Base-by-base conservation (phyloP, 2,797 vertebrate species). In the Gastrophryne carolinensis region DNA sequence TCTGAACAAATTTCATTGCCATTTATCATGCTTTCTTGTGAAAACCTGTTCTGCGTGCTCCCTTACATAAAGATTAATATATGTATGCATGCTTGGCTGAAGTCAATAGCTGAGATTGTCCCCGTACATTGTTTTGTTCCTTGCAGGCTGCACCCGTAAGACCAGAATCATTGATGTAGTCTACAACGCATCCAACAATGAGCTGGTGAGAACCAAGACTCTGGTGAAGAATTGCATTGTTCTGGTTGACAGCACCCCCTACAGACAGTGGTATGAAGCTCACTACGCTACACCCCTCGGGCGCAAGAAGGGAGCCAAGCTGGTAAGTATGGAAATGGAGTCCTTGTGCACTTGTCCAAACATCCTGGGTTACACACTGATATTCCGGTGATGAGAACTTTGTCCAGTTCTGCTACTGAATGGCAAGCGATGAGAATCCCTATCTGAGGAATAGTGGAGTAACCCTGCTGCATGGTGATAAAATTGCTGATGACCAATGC, bases 181-280 rank as follows among this genome's bases (percentile, higher is more conserved):
- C 80, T 99, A 98, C 91, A 99, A 99, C 0, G 98, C 98, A 15
- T 98, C 97, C 70, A 99, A 99, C 91, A 99, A 99, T 0, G 97
- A 99, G 82, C 88, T 99, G 87, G 97, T 99, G 82, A 91, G 98
- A 86, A 99, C 98, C 67, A 99, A 99, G 88, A 99, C 98, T 24
- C 87, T 99, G 86, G 98, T 99, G 85, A 99, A 99, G 92, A 99
- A 99, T 82, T 98, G 97, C 84, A 93, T 99, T 0, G 90, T 98
- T 57, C 94, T 98, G 0, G 69, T 99, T 0, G 98, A 98, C 88
- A 97, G 95, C 84, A 93, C 95, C 27, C 97, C 98, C 0, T 99
- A 90, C 92, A 94, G 96, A 73, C 97, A 98, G 93, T 99, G 98
- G 98, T 99, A 94, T 4, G 98, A 99, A 87, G 91, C 95, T 35